phyloP scores from a whole-genome alignment of 2,797 vertebrate species.

The Tapera naevia region DNA sequence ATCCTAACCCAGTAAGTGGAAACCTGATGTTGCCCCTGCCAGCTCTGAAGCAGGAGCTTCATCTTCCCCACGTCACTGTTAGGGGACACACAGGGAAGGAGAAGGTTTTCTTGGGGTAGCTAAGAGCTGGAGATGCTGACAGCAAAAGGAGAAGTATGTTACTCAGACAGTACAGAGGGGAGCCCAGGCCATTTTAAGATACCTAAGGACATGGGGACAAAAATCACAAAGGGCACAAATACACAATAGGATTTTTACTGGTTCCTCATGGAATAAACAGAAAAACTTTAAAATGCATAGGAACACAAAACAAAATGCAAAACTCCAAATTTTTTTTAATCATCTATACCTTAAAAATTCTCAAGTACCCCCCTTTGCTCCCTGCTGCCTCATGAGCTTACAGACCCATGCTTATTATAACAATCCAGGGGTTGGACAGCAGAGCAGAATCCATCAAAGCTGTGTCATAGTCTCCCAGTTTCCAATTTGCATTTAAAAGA shows the following conservation, averaged over 20 bases:
- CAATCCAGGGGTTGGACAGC: not conserved
- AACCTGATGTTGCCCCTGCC: not conserved
- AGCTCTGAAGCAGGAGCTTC: not conserved
- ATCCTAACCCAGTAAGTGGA: not conserved
- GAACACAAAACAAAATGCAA: not conserved
- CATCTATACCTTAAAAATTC: not conserved
- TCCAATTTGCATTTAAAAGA: conserved; percentile 4
- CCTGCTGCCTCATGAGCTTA: not conserved
- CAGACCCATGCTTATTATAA: not conserved
- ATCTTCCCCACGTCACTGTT: not conserved
- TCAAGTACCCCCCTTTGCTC: not conserved
- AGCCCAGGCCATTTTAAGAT: not conserved
- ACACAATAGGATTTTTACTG: rapidly evolving
- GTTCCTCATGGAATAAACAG: not conserved
- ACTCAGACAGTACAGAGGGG: not conserved
- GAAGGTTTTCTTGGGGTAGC: not conserved
- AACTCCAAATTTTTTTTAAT: not conserved
- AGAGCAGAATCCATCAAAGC: not conserved
- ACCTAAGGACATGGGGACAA: not conserved
- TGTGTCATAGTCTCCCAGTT: not conserved
- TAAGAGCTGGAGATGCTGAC: not conserved
- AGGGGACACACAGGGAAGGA: not conserved
- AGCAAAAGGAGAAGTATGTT: not conserved
- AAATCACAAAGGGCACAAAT: not conserved
- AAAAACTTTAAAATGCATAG: not conserved